Base-by-base conservation (phyloP, 2,888 invertebrate genomes). In the Creontiades dilutus region DNA sequence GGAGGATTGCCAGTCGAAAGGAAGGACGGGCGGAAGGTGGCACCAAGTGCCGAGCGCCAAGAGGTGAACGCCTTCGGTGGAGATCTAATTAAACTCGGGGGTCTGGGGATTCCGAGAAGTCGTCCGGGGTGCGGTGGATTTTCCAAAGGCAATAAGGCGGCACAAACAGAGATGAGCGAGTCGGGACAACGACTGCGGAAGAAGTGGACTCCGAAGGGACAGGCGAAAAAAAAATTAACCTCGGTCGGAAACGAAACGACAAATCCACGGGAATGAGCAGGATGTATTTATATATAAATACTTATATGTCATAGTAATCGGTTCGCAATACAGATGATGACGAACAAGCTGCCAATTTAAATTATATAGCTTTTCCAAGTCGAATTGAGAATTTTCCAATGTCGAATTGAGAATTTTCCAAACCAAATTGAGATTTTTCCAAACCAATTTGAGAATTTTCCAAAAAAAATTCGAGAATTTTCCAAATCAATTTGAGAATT, bases 1-100 rank as follows among this genome's bases (percentile, higher is more conserved):
- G 23, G 27, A 68, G 68, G 68, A 68, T 23, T 23, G 68, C 68
- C 1, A 27, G 13, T n/a, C 19, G 27, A 27, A 7, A 68, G 52
- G 52, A 52, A 52, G 52, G 37, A 37, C 16, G 57, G 57, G 57
- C 19, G 57, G n/a, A 14, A 16, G 57, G 14, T n/a, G 57, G 57
- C 16, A 57, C 16, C 57, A n/a, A 57, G 68, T 11, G 19, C 68
- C 68, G 12, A 68, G 68, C 68, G 16, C 52, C 52, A 13, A 68
- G 23, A 68, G 68, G 68, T 78, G 78, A 78, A 78, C 78, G 78
- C 28, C 78, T 78, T 78, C 46, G 9, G 78, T n/a, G 46, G 16
- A 46, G 78, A 78, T 78, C 78, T 78, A 78, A 78, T 78, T 78
- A 78, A 78, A 78, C 47, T 47, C 46, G 46, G 78, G n/a, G 78